These are phyloP conservation scores for Eurosta solidaginis DNA, from an alignment of 1,140 invertebrate species.

Conservation along the genomic window DNA sequence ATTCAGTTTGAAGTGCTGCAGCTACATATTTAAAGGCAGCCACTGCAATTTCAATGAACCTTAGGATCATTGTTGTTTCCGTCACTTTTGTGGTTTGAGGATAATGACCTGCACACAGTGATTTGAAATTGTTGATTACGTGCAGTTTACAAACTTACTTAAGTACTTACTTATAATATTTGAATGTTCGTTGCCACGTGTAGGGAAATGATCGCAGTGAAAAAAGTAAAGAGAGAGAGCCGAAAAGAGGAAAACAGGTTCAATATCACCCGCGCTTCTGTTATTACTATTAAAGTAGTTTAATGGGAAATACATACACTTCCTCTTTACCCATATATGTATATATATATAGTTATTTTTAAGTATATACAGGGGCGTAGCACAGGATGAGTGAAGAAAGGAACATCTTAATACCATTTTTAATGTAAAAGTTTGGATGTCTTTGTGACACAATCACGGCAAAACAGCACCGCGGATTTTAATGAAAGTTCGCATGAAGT, in stretches of 20 bases:
- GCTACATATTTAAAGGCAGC: not conserved
- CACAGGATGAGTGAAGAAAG: too few relatives aligned
- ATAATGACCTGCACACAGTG: not conserved
- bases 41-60: not conserved
- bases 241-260: not conserved
- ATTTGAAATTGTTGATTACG: not conserved
- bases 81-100: not conserved
- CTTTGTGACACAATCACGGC: too few relatives aligned
- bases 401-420: too few relatives aligned
- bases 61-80: not conserved
- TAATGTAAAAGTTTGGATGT: too few relatives aligned
- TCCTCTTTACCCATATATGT: not conserved
- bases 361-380: too few relatives aligned
- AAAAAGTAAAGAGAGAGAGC: too few relatives aligned
- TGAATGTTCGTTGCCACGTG: too few relatives aligned
- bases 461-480: too few relatives aligned
- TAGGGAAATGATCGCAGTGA: not conserved
- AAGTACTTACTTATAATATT: too few relatives aligned
- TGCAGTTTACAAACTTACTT: too few relatives aligned
- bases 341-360: too few relatives aligned
- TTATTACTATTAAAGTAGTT: not conserved
- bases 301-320: not conserved
- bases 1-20: not conserved
- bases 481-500: too few relatives aligned
- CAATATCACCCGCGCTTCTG: not conserved